Conservation (phyloP, 2,888 invertebrate species). For the Stramonita haemastoma region DNA sequence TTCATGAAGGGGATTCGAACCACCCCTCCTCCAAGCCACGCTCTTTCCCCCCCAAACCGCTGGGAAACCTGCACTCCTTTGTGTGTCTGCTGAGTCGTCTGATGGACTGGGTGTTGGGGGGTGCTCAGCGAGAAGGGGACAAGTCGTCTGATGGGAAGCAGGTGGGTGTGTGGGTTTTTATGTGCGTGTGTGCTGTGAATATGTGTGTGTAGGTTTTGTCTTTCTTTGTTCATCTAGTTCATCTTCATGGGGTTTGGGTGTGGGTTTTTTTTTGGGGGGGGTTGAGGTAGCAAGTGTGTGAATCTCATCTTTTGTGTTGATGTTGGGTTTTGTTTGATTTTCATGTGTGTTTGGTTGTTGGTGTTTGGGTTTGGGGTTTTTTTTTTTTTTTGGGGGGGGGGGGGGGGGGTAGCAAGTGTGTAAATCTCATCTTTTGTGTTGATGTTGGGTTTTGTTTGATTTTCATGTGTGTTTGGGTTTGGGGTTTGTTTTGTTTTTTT, state of each 20-base stretch:
- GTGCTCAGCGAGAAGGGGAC: background rate
- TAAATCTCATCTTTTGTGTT: too few relatives aligned
- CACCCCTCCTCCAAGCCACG: slow-evolving; percentile 65
- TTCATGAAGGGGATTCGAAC: slow-evolving; percentile 34
- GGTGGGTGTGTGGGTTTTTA: slow-evolving; percentile 2
- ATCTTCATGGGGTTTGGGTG: too few relatives aligned
- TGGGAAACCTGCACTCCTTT: slow-evolving; percentile 70
- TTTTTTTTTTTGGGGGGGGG: too few relatives aligned
- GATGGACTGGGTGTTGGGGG: slow-evolving; percentile 2
- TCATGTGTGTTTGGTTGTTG: too few relatives aligned
- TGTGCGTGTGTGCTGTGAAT: background rate
- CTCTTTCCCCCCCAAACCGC: slow-evolving; percentile 60
- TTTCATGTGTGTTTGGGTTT: too few relatives aligned
- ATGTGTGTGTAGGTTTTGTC: background rate
- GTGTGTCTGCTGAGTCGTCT: slow-evolving; percentile 58
- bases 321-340: background rate
- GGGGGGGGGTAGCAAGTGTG: too few relatives aligned
- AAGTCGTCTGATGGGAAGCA: background rate
- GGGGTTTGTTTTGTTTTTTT: too few relatives aligned
- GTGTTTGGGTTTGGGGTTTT: too few relatives aligned
- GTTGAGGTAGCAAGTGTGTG: too few relatives aligned
- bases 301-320: too few relatives aligned
- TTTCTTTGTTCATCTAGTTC: background rate
- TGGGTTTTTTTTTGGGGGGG: too few relatives aligned
- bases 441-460: too few relatives aligned